Evolutionary conservation across 64 coral and sea anemone species (phyloP), one percentile per base, ranked within the genome.

Genomic region (Catalaphyllia jardinei): DNA sequence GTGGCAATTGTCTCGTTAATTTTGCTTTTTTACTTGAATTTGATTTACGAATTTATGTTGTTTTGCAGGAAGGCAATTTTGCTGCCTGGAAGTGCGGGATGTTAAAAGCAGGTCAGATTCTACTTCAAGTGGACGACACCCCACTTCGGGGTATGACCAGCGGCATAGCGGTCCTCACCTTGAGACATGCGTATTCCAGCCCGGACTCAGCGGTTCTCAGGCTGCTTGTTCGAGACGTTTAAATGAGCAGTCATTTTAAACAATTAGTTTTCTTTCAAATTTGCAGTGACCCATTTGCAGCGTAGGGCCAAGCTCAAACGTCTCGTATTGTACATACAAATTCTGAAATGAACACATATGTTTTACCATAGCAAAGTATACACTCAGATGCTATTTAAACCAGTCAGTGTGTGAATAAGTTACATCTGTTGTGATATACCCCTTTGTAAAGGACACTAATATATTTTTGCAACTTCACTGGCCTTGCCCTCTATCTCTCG

Each of bases 91-190:
- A 87, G 84, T 94, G 88, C 25, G 92, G 88, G 7, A 71, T 76
- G 75, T 89, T 97, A 83, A 88, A 79, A 51, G 83, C 82, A 22
- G 95, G 95, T 38, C 95, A 94, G 72, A 82, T 73, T 76, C 85
- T 97, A 22, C 59, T 97, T 28, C 84, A 72, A 83, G 90, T 97
- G 78, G 93, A 97, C 78, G 92, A 73, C 50, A 94, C 86, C 22
- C 79, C 92, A 17, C 33, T 97, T 1, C 76, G 86, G 33, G 95
- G 92, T 29, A 94, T 97, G 95, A 81, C 95, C 9, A 97, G 90
- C 49, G 92, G 81, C 28, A 81, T 91, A 17, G 95, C 95, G 20
- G 80, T 94, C 16, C 78, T 97, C 60, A 94, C 92, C 28, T 51
- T 97, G 57, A 89, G 95, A 76, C 92, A 93, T 38, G 95, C 95